These are phyloP conservation scores for Epinotia demarniana DNA, from an alignment of 2,888 invertebrate species.

Conservation along the genomic window DNA sequence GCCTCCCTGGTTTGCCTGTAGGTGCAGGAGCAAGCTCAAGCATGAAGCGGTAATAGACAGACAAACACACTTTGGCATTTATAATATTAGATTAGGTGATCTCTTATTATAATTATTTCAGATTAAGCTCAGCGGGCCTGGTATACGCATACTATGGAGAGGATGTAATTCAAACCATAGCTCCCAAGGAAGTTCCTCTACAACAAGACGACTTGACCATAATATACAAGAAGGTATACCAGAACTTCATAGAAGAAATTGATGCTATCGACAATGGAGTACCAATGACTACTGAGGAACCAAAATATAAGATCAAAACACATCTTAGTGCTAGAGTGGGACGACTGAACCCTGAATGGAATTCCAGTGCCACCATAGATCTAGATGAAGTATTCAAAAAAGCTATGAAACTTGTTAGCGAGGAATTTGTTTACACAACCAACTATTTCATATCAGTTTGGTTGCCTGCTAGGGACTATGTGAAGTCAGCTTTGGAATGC, in stretches of 20 bases:
- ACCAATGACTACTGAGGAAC: slow-evolving; percentile 89
- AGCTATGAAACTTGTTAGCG: slow-evolving; percentile 91
- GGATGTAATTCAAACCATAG: slow-evolving; percentile 87
- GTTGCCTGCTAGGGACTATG: slow-evolving; percentile 93
- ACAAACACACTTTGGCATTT: no score
- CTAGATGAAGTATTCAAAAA: slow-evolving; percentile 87
- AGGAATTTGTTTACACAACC: slow-evolving; percentile 90
- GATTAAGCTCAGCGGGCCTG: slow-evolving; percentile 97
- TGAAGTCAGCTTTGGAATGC: slow-evolving; percentile 88
- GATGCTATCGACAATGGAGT: slow-evolving; percentile 99
- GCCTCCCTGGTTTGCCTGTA: no score
- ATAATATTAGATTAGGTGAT: no score
- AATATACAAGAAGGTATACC: slow-evolving; percentile 91
- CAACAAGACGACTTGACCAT: slow-evolving; percentile 80
- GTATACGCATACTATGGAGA: slow-evolving; percentile 96
- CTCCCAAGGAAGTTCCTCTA: slow-evolving; percentile 68
- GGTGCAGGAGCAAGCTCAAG: no score
- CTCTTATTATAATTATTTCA: slow-evolving; percentile 65
- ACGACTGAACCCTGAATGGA: slow-evolving; percentile 94
- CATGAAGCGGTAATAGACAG: no score
- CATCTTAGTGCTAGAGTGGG: slow-evolving; percentile 90
- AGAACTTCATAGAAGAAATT: slow-evolving; percentile 94
- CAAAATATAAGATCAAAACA: slow-evolving; percentile 91
- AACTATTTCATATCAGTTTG: slow-evolving; percentile 87
- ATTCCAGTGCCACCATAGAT: slow-evolving; percentile 81